Evolutionary conservation across 2,888 invertebrate species (phyloP).

Genomic region (Hedya salicella): DNA sequence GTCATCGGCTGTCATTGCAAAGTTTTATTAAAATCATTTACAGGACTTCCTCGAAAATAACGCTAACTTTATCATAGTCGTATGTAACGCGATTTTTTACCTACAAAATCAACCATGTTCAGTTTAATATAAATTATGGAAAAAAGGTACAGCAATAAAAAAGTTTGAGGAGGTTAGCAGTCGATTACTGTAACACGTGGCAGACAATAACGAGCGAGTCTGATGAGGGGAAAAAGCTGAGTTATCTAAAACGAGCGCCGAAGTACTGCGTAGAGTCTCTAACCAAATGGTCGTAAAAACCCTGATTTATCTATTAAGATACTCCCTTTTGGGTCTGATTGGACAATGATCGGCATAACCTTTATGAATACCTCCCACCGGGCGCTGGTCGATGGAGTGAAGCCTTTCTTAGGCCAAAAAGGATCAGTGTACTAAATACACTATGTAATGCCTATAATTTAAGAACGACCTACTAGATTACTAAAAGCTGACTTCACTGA

Average conservation of each 20-base stretch:
- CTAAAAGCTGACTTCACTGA: no score
- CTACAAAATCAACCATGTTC: background rate
- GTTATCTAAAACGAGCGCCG: constrained; percentile 31
- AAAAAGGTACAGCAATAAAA: background rate
- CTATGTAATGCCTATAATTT: constrained; percentile 7
- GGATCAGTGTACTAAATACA: constrained; percentile 15
- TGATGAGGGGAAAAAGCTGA: constrained; percentile 35
- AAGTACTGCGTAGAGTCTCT: background rate
- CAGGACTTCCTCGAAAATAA: constrained; percentile 19
- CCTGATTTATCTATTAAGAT: background rate
- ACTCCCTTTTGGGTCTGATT: background rate
- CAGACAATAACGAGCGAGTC: constrained; percentile 19
- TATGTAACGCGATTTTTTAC: background rate
- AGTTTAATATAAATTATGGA: background rate
- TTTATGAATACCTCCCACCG: constrained; percentile 47
- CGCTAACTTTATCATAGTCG: background rate
- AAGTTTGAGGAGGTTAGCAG: background rate
- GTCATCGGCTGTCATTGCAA: constrained; percentile 33
- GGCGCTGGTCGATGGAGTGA: constrained; percentile 32
- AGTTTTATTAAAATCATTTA: constrained; percentile 35
- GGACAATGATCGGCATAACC: constrained; percentile 49
- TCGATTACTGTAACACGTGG: constrained; percentile 19
- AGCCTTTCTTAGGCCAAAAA: constrained; percentile 25
- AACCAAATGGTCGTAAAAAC: background rate
- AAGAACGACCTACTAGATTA: no score